Conservation (phyloP, 2,888 invertebrate species). For the Tanypteryx hageni region DNA sequence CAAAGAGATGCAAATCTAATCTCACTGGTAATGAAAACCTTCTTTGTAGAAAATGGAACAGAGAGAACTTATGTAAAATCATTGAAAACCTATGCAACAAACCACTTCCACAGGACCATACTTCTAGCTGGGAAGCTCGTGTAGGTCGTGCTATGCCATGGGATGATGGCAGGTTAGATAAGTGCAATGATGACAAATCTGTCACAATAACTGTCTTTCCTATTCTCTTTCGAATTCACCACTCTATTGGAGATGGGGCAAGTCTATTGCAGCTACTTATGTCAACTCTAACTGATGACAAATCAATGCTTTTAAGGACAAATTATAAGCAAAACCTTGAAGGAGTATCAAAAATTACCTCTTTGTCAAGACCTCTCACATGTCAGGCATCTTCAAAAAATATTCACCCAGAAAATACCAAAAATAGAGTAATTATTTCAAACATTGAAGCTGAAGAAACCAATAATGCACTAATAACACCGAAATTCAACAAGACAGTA, state of each 20-base stretch:
- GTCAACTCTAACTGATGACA: slow-evolving; percentile 75
- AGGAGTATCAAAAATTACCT: not conserved
- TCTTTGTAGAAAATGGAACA: not conserved
- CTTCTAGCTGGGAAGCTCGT: slow-evolving; percentile 77
- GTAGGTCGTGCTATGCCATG: slow-evolving; percentile 71
- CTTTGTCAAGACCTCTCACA: not conserved
- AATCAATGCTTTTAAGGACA: not conserved
- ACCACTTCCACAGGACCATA: slow-evolving; percentile 75
- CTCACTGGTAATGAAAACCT: not conserved
- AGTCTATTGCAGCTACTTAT: slow-evolving; percentile 76
- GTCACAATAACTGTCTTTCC: slow-evolving; percentile 70
- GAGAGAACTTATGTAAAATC: slow-evolving; percentile 73
- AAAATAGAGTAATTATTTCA: not conserved
- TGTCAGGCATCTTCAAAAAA: not conserved
- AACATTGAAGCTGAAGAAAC: too few relatives aligned
- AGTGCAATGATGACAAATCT: not conserved
- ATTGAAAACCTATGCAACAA: slow-evolving; percentile 75
- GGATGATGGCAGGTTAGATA: not conserved
- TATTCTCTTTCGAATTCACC: slow-evolving; percentile 78
- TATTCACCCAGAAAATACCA: not conserved
- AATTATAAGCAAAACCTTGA: not conserved
- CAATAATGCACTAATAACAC: too few relatives aligned
- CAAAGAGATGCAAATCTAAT: not conserved
- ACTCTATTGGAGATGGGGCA: slow-evolving; percentile 78
- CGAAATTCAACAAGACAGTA: not conserved